These are phyloP conservation scores for Morpho deidamia DNA, from an alignment of 2,888 invertebrate species.

Conservation along the genomic window DNA sequence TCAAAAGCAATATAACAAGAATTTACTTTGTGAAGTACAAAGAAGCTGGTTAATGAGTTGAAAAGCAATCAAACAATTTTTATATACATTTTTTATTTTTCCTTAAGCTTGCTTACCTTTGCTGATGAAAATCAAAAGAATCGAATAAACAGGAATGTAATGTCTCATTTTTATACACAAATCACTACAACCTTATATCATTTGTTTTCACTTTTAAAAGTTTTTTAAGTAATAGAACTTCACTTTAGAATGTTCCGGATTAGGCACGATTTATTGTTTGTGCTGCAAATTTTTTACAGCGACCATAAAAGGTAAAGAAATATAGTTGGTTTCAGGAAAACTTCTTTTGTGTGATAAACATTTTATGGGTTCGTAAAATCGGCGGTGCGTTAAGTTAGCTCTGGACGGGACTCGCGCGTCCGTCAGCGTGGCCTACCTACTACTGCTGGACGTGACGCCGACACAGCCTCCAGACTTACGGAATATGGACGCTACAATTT, in stretches of 20 bases:
- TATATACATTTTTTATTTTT: no score
- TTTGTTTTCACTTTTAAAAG: neutral
- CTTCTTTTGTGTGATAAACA: slow-evolving; percentile 38
- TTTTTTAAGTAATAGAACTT: neutral
- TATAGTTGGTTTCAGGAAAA: slow-evolving; percentile 20
- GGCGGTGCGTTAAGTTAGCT: slow-evolving; percentile 54
- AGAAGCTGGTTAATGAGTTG: no score
- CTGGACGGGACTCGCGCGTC: slow-evolving; percentile 43
- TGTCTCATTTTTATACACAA: slow-evolving; percentile 14
- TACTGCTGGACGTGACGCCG: slow-evolving; percentile 43
- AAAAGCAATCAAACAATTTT: no score
- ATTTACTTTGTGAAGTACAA: no score
- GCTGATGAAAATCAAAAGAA: slow-evolving; percentile 44
- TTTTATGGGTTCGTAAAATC: slow-evolving; percentile 59
- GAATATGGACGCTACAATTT: slow-evolving; percentile 3
- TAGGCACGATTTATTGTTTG: neutral
- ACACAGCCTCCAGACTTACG: slow-evolving; percentile 18
- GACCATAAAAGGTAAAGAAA: slow-evolving; percentile 29
- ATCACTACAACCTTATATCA: slow-evolving; percentile 1
- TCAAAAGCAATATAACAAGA: no score
- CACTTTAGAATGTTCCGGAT: no score
- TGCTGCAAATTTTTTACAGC: slow-evolving; percentile 21
- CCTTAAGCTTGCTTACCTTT: slow-evolving; percentile 43
- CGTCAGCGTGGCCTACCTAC: slow-evolving; percentile 42
- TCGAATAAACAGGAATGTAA: slow-evolving; percentile 41